Conservation (phyloP, 2,113 vertebrate genomes). For the Micromys minutus region DNA sequence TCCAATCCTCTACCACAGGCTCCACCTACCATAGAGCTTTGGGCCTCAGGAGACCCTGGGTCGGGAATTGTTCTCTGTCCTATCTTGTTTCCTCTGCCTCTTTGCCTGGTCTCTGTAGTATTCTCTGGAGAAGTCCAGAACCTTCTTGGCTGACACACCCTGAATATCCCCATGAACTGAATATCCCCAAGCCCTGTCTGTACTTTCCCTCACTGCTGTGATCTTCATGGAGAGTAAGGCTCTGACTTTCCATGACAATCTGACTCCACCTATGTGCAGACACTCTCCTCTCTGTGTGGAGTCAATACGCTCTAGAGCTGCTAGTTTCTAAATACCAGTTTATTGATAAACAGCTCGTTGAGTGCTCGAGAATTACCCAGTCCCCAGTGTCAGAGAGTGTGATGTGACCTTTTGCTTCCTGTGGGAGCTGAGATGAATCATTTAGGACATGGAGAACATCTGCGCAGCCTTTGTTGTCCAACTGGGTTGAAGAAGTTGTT, state of each 20-base stretch:
- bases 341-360: not conserved
- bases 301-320: not conserved
- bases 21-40: no score
- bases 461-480: not conserved
- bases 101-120: not conserved
- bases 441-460: not conserved
- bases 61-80: not conserved
- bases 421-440: not conserved
- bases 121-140: not conserved
- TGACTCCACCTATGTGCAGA: not conserved
- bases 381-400: not conserved
- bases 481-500: not conserved
- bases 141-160: not conserved
- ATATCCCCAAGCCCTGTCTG: not conserved
- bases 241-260: not conserved
- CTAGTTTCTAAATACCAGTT: not conserved
- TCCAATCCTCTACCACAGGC: not conserved
- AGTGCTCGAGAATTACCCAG: rapidly evolving
- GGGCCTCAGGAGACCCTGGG: not conserved
- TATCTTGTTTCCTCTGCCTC: not conserved
- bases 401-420: not conserved
- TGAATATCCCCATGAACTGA: not conserved
- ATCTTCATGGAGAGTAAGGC: constrained; percentile 3
- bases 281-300: not conserved
- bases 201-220: not conserved